A percentile compares a stretch with the other conserved stretches of the same genome.
phyloP scores from a whole-genome alignment of 2,113 vertebrate genomes.

The Dolichotis patagonum region DNA sequence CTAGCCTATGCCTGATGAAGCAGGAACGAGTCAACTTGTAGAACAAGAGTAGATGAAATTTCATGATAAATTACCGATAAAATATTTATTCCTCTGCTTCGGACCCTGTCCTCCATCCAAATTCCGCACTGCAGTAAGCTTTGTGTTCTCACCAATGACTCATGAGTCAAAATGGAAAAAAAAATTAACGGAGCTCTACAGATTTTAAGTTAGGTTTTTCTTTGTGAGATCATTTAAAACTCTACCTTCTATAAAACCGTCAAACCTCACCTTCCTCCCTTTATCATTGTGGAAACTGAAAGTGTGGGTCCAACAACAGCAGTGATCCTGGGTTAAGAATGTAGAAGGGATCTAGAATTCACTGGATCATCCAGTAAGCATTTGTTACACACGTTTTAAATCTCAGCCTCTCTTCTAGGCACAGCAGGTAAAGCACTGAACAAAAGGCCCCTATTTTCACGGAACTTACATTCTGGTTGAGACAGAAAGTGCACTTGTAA shows the following conservation, averaged over 20 bases:
- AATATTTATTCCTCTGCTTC: not conserved
- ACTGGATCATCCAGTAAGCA: not conserved
- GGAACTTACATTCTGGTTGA: not conserved
- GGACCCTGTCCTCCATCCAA: not conserved
- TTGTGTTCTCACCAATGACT: conserved; percentile 27
- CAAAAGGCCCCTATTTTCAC: not conserved
- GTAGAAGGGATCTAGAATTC: not conserved
- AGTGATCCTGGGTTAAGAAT: not conserved
- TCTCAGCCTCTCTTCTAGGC: not conserved
- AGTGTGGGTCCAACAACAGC: not conserved
- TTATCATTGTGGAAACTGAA: not conserved
- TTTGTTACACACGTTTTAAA: not conserved
- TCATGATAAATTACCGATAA: not conserved
- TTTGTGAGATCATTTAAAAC: conserved; percentile 9
- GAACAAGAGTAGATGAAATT: not conserved
- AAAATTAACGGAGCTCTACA: not conserved
- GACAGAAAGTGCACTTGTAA: not conserved
- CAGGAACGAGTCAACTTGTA: not conserved
- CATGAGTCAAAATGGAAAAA: not conserved
- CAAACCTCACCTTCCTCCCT: not conserved
- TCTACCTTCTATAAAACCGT: not conserved
- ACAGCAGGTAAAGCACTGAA: not conserved
- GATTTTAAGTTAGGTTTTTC: not conserved
- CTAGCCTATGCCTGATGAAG: too few relatives aligned
- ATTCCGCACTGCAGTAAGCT: not conserved